phyloP scores from a whole-genome alignment of 2,888 invertebrate genomes.

The Scaptomyza caliginosa region DNA sequence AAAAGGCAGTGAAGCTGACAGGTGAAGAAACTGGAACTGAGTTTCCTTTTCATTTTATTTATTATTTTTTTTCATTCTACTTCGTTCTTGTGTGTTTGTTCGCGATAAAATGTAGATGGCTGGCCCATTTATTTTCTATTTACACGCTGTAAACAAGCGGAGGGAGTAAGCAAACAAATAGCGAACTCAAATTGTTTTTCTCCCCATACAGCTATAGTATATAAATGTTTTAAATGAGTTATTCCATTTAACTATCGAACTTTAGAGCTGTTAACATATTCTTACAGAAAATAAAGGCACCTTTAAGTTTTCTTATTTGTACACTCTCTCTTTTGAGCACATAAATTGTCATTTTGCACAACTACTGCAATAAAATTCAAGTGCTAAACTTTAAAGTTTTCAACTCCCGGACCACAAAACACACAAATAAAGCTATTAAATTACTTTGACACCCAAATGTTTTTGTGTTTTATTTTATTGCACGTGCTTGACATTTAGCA shows the following conservation, averaged over 20 bases:
- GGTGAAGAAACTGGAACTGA: conserved; percentile 46
- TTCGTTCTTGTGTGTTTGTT: conserved; percentile 14
- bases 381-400: background rate
- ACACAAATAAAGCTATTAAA: background rate
- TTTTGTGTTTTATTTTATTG: background rate
- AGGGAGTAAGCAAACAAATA: conserved; percentile 38
- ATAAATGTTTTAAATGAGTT: background rate
- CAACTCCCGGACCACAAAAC: background rate
- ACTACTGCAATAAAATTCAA: background rate
- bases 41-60: conserved; percentile 19
- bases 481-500: conserved; percentile 9
- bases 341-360: background rate
- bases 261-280: background rate
- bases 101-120: conserved; percentile 49
- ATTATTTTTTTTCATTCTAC: background rate
- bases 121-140: conserved; percentile 61
- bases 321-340: too few relatives aligned
- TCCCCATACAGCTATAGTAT: background rate
- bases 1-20: conserved; percentile 61
- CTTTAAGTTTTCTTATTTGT: background rate
- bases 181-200: conserved; percentile 17
- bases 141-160: conserved; percentile 48
- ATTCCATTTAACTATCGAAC: conserved; percentile 4
- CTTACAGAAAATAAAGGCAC: too few relatives aligned
- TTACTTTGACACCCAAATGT: background rate